Conservation (phyloP, 1,140 invertebrate species). For the Bombus superbus region DNA sequence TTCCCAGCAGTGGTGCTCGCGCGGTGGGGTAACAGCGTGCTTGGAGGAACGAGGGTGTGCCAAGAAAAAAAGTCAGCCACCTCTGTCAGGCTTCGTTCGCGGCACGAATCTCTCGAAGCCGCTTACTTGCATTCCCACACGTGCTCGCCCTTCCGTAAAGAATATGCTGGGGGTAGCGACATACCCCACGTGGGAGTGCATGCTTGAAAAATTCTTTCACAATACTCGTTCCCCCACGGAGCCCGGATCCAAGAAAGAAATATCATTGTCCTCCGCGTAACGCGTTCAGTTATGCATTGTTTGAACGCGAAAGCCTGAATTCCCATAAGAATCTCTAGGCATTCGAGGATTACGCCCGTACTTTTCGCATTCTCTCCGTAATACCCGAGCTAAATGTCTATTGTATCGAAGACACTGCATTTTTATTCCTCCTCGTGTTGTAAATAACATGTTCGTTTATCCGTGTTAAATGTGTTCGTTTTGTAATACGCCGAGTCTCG, state of each 20-base stretch:
- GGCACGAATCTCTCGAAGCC: conserved; percentile 46
- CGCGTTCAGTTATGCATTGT: conserved; percentile 53
- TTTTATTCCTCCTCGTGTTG: too few relatives aligned
- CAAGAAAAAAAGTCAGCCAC: conserved; percentile 35
- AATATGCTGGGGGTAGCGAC: conserved; percentile 44
- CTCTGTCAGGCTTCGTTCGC: conserved; percentile 18
- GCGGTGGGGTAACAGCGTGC: conserved; percentile 37
- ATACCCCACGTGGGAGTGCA: conserved; percentile 65
- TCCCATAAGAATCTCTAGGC: conserved; percentile 40
- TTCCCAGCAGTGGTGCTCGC: conserved; percentile 15
- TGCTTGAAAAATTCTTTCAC: conserved; percentile 62
- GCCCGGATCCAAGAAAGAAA: conserved; percentile 47
- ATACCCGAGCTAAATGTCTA: background rate
- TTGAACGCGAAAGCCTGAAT: conserved; percentile 46
- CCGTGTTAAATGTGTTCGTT: background rate
- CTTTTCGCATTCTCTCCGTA: background rate
- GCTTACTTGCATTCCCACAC: conserved; percentile 66
- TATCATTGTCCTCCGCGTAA: conserved; percentile 62
- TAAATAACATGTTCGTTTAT: background rate
- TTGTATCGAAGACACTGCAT: background rate
- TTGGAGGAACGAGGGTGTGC: conserved; percentile 56
- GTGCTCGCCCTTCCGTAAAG: conserved; percentile 44
- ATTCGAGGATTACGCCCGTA: conserved; percentile 30
- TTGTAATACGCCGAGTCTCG: too few relatives aligned
- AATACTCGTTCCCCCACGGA: conserved; percentile 62